Evolutionary conservation across 2,888 invertebrate species (phyloP), one percentile per base, ranked within the genome.

Genomic region (Lypha dubia): DNA sequence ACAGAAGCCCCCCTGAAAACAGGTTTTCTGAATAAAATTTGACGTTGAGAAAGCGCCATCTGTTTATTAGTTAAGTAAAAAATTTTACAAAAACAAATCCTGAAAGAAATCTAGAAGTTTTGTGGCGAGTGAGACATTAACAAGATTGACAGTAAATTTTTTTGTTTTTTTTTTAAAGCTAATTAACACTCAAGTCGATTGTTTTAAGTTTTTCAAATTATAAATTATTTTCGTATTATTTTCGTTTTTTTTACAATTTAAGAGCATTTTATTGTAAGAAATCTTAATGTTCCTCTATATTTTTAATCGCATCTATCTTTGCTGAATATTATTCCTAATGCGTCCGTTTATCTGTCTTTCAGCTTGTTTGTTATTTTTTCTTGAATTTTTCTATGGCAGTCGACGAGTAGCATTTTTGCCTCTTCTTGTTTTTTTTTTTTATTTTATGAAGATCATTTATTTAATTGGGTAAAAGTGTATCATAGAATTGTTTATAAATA

Each of bases 381-480:
- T 41, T 74, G 41, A 60, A 79, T 73, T 56, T 62, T 22, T 22
- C 46, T 71, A 53, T 62, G 53, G 53, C 67, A 60, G 67, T 74
- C 68, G 17, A 51, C 68, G 17, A 51, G 68, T 74, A 60, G 4
- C 22, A 28, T 67, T 35, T 68, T 71, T 60, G 28, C 46, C 53
- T 79, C 56, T 53, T 49, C 32, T 32, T 71, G 63, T 49, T 63
- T 46, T 71, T 53, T n/a, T n/a, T 71, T 73, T 46, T 62, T 70
- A 60, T 77, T 80, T 77, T 81, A 77, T 80, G 77, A 63, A 35
- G 62, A 80, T 70, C 84, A 77, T 70, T 81, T 77, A 80, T 81
- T 84, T 84, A 84, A 84, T 84, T 84, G 81, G 73, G 73, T 77
- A 84, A 84, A 84, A 81, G 81, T 84, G 77, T 80, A 84, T 77